phyloP scores from a whole-genome alignment of 2,888 invertebrate species.

The Limenitis arthemis region DNA sequence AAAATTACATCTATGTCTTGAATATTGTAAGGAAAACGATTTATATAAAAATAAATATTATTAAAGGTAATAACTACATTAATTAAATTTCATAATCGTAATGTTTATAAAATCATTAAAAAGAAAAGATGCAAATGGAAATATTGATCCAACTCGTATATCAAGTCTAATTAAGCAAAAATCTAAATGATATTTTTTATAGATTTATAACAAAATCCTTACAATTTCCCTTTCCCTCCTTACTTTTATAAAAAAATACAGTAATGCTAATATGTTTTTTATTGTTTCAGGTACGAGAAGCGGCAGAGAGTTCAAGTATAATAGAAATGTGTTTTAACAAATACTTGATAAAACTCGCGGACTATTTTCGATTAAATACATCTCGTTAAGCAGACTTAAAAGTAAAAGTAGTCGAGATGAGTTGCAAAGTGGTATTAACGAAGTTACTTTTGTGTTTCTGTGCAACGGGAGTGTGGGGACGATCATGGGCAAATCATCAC shows the following conservation, averaged over 20 bases:
- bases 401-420: slow-evolving; percentile 40
- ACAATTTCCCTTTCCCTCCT: no score
- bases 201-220: neutral
- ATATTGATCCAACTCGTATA: no score
- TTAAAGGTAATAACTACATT: no score
- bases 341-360: slow-evolving; percentile 55
- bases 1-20: no score
- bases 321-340: slow-evolving; percentile 64
- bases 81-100: no score
- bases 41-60: no score
- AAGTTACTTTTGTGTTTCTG: slow-evolving; percentile 54
- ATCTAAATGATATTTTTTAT: no score
- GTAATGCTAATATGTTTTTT: slow-evolving; percentile 20
- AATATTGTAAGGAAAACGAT: no score
- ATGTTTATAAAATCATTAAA: no score
- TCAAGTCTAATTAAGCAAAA: no score
- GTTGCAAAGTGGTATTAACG: slow-evolving; percentile 55
- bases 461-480: slow-evolving; percentile 44
- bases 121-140: no score
- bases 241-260: no score
- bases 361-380: slow-evolving; percentile 54
- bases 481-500: slow-evolving; percentile 69
- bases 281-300: slow-evolving; percentile 47
- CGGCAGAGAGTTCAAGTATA: slow-evolving; percentile 22
- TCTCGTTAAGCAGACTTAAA: slow-evolving; percentile 37